Evolutionary conservation across 2,888 invertebrate species (phyloP).

Genomic region (Patella depressa): DNA sequence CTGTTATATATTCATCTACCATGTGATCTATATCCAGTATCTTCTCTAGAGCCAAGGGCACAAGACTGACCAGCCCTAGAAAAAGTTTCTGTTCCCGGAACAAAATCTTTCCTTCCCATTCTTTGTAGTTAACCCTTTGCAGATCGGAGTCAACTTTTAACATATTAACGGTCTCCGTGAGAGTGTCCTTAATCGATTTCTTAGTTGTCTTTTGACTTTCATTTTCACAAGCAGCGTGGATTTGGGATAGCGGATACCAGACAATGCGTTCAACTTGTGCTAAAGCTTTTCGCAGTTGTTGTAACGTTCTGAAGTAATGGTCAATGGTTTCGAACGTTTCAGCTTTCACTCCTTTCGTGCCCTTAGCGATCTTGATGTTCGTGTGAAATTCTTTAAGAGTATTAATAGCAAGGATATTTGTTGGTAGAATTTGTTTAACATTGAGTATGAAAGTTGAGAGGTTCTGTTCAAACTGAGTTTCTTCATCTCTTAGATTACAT

Average conservation of each 20-base stretch:
- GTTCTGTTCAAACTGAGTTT: slow-evolving; percentile 50
- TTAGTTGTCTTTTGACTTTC: slow-evolving; percentile 54
- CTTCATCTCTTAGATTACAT: slow-evolving; percentile 46
- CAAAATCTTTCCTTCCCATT: slow-evolving; percentile 50
- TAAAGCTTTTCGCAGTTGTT: slow-evolving; percentile 37
- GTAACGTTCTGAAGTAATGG: slow-evolving; percentile 41
- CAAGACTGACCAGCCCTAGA: slow-evolving; percentile 54
- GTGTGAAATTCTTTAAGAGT: slow-evolving; percentile 51
- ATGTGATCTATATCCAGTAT: slow-evolving; percentile 54
- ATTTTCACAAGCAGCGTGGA: slow-evolving; percentile 55
- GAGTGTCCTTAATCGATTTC: slow-evolving; percentile 39
- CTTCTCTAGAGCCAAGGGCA: slow-evolving; percentile 53
- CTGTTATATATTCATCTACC: slow-evolving; percentile 58
- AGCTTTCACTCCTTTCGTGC: slow-evolving; percentile 27
- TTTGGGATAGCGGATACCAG: slow-evolving; percentile 50
- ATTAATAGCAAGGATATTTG: slow-evolving; percentile 35
- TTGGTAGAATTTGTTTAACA: slow-evolving; percentile 50
- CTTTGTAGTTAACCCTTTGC: slow-evolving; percentile 42
- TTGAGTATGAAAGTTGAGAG: slow-evolving; percentile 54
- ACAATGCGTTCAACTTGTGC: slow-evolving; percentile 43
- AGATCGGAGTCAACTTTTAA: slow-evolving; percentile 47
- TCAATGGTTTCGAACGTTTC: slow-evolving; percentile 44
- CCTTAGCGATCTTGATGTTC: slow-evolving; percentile 45
- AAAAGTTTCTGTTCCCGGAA: slow-evolving; percentile 54
- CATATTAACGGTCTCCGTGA: slow-evolving; percentile 42